These are phyloP conservation scores for Ormyrus rosae DNA, from an alignment of 2,888 invertebrate genomes.

Conservation along the genomic window DNA sequence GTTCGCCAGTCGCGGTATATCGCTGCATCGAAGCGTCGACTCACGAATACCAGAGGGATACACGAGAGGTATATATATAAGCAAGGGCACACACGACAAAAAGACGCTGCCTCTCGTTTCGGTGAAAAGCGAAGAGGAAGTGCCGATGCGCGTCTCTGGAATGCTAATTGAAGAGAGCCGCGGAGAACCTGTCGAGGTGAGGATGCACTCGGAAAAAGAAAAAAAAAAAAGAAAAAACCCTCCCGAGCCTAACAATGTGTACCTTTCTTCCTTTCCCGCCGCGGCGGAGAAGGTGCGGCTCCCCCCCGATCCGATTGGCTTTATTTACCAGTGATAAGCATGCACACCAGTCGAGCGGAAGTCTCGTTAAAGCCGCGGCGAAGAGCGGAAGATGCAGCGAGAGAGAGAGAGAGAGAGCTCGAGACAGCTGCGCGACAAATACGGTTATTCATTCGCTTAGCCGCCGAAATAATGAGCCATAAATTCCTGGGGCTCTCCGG, in stretches of 20 bases:
- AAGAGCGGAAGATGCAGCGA: background rate
- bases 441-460: constrained; percentile 46
- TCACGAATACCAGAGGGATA: no score
- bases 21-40: no score
- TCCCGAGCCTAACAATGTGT: no score
- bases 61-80: background rate
- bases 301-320: background rate
- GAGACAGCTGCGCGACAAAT: background rate
- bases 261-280: background rate
- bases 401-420: background rate
- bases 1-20: no score
- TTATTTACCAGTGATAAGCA: constrained; percentile 1
- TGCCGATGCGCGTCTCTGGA: constrained; percentile 63
- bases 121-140: constrained; percentile 60
- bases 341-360: constrained; percentile 45
- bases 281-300: constrained; percentile 6
- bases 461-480: constrained; percentile 53
- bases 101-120: constrained; percentile 37
- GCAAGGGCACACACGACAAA: background rate
- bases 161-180: constrained; percentile 65
- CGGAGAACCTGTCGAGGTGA: constrained; percentile 12
- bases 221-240: background rate
- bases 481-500: constrained; percentile 34
- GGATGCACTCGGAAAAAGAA: background rate
- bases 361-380: constrained; percentile 49